Conservation (phyloP, 2,113 vertebrate species). For the Isichthys henryi region DNA sequence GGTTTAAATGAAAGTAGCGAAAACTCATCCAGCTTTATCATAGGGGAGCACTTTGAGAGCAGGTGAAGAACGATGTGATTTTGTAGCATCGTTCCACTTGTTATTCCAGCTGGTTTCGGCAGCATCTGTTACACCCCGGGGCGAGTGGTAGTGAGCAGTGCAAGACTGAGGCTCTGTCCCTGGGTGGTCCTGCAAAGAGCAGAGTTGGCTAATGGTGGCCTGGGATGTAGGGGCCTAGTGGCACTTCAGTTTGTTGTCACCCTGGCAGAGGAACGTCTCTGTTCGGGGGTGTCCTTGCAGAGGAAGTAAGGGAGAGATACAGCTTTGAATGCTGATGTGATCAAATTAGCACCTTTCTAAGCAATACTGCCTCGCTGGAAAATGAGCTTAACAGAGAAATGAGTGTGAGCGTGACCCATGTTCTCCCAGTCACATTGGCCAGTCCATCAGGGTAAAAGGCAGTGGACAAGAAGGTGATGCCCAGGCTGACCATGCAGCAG, state of each 20-base stretch:
- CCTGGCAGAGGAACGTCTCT: not conserved
- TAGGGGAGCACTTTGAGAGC: not conserved
- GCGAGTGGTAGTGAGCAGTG: not conserved
- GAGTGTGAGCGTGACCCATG: not conserved
- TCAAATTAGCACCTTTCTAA: not conserved
- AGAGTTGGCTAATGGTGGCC: not conserved
- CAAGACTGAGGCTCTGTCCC: not conserved
- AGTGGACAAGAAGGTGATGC: not conserved
- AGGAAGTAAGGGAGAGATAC: not conserved
- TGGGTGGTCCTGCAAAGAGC: not conserved
- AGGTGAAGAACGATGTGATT: not conserved
- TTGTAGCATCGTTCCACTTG: not conserved
- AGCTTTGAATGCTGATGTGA: not conserved
- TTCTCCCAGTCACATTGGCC: not conserved
- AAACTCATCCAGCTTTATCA: not conserved
- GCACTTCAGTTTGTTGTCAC: not conserved
- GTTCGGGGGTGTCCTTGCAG: not conserved
- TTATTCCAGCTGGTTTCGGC: not conserved
- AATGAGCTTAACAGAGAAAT: not conserved
- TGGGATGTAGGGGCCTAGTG: not conserved
- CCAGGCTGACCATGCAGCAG: not conserved
- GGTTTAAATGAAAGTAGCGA: not conserved
- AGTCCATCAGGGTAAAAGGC: not conserved
- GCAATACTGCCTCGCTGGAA: not conserved
- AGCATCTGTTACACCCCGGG: slow-evolving; percentile 3